Evolutionary conservation across 1,140 invertebrate genomes (phyloP).

Genomic region (Oncopeltus fasciatus): DNA sequence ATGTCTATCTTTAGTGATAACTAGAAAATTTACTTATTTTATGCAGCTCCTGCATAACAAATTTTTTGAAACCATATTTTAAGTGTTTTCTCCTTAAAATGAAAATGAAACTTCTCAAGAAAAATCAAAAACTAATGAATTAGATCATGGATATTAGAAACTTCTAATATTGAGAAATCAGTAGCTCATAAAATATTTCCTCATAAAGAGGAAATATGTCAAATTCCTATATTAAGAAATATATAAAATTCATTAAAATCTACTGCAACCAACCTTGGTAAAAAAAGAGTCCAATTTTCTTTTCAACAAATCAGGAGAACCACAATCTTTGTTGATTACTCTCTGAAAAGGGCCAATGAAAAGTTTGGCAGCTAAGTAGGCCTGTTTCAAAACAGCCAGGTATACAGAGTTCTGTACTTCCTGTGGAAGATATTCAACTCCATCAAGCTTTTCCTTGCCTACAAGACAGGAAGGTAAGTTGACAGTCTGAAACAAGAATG

Average conservation of each 20-base stretch:
- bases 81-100: background rate
- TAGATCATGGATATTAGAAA: background rate
- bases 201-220: too few species aligned
- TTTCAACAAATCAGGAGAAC: conserved; percentile 39
- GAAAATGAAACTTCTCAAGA: background rate
- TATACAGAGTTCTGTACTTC: conserved; percentile 65
- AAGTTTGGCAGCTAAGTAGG: conserved; percentile 60
- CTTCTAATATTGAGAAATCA: background rate
- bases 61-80: too few species aligned
- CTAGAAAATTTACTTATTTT: too few species aligned
- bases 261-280: conserved; percentile 36
- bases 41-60: too few species aligned
- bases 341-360: conserved; percentile 55
- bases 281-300: conserved; percentile 49
- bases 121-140: too few species aligned
- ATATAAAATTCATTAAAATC: background rate
- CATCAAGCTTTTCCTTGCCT: conserved; percentile 45
- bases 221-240: too few species aligned
- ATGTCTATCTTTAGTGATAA: too few species aligned
- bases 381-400: conserved; percentile 51
- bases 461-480: conserved; percentile 46
- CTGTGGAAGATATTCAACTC: conserved; percentile 54
- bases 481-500: conserved; percentile 50
- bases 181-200: too few species aligned
- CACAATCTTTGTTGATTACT: conserved; percentile 37